Base-by-base conservation (phyloP, 1,140 invertebrate species). In the Drosophila burlai region DNA sequence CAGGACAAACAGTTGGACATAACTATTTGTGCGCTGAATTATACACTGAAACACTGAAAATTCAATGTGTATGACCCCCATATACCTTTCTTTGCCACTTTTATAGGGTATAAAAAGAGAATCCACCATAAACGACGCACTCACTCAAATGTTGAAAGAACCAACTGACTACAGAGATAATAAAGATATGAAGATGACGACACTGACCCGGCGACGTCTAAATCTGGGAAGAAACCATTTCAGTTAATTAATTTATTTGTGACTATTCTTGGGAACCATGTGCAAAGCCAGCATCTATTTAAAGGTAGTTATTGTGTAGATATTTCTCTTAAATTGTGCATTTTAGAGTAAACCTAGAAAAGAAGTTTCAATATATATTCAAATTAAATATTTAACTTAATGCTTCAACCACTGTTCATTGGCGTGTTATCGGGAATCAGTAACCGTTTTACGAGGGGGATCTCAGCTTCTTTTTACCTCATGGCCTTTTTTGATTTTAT, bases 91-190 rank as follows among this genome's bases (percentile, higher is more conserved):
- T 36, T 15, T 21, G 18, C 1, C 16, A 16, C 7, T 9, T 10
- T 9, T 16, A 55, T 24, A 55, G 54, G 54, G 34, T 40, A 55
- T 26, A 46, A 42, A 72, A 50, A 40, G n/a, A 52, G n/a, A 72
- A 61, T 60, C 52, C 21, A 62, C 43, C 36, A 60, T 49, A 59
- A 59, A 69, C 72, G 61, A 78, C 74, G 42, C 62, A 67, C 52
- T 62, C 58, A 68, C 62, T 47, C 29, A 60, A 49, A 54, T 60
- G 5, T 24, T 13, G 8, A 34, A 26, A 45, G 8, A 24, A 15
- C 21, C 60, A 5, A 13, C 42, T 15, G 24, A 29, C 16, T 29
- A 13, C n/a, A 16, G 15, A 11, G 10, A n/a, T 62, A 55, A 62
- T 62, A 34, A 54, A 54, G 46, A 61, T 61, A 34, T 52, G 2